Conservation (phyloP, 2,888 invertebrate genomes). For the Plemyria rubiginata region DNA sequence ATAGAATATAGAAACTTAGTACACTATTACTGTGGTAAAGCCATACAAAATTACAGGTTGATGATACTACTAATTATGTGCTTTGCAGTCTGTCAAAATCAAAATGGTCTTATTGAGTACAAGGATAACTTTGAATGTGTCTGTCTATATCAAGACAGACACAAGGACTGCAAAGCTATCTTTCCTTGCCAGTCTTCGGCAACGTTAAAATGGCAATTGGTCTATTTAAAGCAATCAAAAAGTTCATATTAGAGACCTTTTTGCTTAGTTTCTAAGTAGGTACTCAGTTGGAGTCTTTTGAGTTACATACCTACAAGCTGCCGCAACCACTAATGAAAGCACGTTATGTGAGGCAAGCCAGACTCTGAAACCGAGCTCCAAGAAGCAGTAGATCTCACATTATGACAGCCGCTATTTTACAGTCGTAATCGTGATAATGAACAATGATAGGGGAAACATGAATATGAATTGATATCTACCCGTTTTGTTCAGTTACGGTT, state of each 20-base stretch:
- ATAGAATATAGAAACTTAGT: no score
- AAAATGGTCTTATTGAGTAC: no score
- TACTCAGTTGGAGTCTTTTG: constrained; percentile 23
- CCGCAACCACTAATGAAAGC: constrained; percentile 41
- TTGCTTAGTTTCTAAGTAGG: background rate
- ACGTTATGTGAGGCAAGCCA: constrained; percentile 35
- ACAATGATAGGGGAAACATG: no score
- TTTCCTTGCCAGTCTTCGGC: no score
- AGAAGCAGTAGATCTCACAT: background rate
- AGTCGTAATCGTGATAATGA: background rate
- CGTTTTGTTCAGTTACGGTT: background rate
- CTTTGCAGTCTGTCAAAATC: no score
- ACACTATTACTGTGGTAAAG: no score
- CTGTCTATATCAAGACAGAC: no score
- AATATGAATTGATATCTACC: background rate
- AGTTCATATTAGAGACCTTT: background rate
- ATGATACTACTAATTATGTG: no score
- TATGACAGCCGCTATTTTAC: background rate
- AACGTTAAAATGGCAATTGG: background rate
- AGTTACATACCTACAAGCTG: constrained; percentile 25
- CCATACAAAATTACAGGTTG: no score
- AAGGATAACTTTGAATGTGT: no score
- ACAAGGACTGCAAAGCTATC: no score
- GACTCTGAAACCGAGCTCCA: constrained; percentile 7
- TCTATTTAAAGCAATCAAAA: constrained; percentile 2